Evolutionary conservation across 2,113 vertebrate species (phyloP).

Genomic region (Dicaeum eximium): DNA sequence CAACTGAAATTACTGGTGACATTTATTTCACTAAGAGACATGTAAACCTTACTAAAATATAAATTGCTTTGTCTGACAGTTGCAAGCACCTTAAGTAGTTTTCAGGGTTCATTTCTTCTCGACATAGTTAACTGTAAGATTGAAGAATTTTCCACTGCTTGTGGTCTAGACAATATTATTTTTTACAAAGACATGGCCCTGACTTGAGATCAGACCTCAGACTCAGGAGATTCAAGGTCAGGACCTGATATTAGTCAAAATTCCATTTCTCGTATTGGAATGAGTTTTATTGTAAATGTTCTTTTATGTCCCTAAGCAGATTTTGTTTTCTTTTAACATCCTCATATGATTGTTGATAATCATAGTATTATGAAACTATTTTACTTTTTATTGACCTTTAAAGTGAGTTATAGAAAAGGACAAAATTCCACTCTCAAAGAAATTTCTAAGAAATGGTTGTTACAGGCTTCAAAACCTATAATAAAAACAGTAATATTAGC

Average conservation of each 20-base stretch:
- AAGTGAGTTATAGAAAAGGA: not conserved
- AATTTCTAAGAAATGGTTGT: not conserved
- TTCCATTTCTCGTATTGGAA: not conserved
- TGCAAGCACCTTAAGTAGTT: not conserved
- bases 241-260: not conserved
- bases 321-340: not conserved
- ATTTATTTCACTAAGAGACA: not conserved
- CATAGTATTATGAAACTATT: not conserved
- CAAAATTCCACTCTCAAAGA: not conserved
- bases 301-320: not conserved
- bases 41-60: not conserved
- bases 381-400: not conserved
- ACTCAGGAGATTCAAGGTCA: not conserved
- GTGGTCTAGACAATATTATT: not conserved
- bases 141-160: not conserved
- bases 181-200: not conserved
- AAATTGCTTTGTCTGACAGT: not conserved
- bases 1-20: not conserved
- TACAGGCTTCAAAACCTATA: not conserved
- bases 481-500: not conserved
- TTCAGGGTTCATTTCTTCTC: not conserved
- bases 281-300: not conserved
- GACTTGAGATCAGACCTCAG: not conserved
- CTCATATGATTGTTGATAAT: not conserved
- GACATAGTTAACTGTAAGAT: not conserved